Evolutionary conservation across 2,797 vertebrate genomes (phyloP).

Genomic region (Gobio occitaniae): DNA sequence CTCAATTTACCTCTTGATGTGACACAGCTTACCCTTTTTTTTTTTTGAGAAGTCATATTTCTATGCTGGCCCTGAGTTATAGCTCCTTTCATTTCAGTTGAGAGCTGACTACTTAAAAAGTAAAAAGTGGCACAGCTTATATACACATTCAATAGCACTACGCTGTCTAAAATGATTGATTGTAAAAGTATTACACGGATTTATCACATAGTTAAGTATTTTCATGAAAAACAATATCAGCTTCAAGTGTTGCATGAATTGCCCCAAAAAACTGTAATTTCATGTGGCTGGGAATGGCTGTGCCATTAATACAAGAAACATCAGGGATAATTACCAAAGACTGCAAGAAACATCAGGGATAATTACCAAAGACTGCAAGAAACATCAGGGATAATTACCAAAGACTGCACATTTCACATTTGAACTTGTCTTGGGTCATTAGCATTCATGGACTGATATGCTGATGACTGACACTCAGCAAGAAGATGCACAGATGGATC

Average conservation of each 20-base stretch:
- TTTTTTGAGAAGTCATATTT: neutral
- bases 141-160: neutral
- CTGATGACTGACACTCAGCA: slow-evolving; percentile 13
- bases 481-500: neutral
- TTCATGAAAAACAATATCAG: neutral
- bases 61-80: neutral
- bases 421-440: neutral
- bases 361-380: neutral
- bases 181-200: neutral
- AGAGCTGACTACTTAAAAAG: no score
- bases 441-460: slow-evolving; percentile 5
- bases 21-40: no score
- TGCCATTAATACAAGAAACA: neutral
- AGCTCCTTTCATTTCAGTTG: no score
- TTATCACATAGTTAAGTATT: neutral
- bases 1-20: neutral
- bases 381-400: neutral
- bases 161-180: neutral
- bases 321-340: neutral
- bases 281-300: neutral
- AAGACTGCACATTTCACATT: neutral
- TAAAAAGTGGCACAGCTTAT: neutral
- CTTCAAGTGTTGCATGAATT: neutral
- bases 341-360: neutral
- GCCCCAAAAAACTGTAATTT: neutral